A percentile compares a stretch with the other conserved stretches of the same genome.
Evolutionary conservation across 2,113 vertebrate genomes (phyloP).

Genomic region (Petromus typicus): DNA sequence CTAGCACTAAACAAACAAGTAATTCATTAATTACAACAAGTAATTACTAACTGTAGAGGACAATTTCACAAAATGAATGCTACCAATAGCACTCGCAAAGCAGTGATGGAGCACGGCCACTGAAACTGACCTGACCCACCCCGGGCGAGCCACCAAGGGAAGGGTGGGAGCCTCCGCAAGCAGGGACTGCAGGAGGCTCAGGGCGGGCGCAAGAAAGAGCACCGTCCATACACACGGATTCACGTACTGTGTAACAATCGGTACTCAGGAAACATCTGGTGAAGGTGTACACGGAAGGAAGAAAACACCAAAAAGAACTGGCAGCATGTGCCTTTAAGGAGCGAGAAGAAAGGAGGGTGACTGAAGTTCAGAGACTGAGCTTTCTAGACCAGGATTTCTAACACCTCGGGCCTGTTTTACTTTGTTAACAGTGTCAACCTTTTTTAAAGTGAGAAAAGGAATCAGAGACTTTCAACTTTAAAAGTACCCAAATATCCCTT

Average conservation of each 20-base stretch:
- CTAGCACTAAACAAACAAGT: neutral
- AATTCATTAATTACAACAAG: too few relatives aligned
- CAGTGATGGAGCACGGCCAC: neutral
- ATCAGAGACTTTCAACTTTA: neutral
- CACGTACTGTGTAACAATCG: neutral
- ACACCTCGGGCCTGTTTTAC: neutral
- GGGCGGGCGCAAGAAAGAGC: too few relatives aligned
- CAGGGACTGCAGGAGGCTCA: too few relatives aligned
- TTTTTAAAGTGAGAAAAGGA: neutral
- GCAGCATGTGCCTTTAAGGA: neutral
- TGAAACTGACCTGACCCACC: neutral
- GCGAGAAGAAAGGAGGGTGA: neutral
- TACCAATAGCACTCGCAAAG: neutral
- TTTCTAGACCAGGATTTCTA: neutral
- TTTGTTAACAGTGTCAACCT: neutral
- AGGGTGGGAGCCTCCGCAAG: too few relatives aligned
- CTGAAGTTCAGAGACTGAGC: neutral
- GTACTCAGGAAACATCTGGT: neutral
- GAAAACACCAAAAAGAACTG: neutral
- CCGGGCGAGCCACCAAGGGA: too few relatives aligned
- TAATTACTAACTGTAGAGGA: neutral
- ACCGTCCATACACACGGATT: too few relatives aligned
- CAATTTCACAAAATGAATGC: neutral
- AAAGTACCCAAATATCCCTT: neutral
- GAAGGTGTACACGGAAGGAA: neutral